Percentiles rank a stretch among this genome's conserved stretches.
phyloP scores from a whole-genome alignment of 1,140 invertebrate species.

The Helicoverpa zea region DNA sequence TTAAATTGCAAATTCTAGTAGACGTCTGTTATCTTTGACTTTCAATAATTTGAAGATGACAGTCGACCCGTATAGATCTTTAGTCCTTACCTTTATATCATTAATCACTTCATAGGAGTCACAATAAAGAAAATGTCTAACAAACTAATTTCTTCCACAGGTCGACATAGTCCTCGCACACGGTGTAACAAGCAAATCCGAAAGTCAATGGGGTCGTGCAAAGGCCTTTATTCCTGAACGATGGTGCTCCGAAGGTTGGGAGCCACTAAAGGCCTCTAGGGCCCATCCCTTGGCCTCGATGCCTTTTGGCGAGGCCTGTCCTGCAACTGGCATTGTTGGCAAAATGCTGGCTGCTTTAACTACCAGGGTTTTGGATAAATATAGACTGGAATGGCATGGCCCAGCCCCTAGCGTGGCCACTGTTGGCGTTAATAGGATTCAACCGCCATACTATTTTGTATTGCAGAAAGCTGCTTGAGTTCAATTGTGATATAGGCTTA shows the following conservation, averaged over 20 bases:
- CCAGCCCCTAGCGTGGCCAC: slow-evolving; percentile 66
- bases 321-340: slow-evolving; percentile 65
- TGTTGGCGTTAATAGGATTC: slow-evolving; percentile 73
- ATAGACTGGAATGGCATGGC: slow-evolving; percentile 81
- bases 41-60: too few relatives aligned
- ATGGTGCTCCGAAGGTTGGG: slow-evolving; percentile 74
- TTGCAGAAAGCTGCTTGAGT: slow-evolving; percentile 74
- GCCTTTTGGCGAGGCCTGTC: slow-evolving; percentile 76
- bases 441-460: slow-evolving; percentile 78
- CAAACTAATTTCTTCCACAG: slow-evolving; percentile 56
- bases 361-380: slow-evolving; percentile 69
- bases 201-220: slow-evolving; percentile 74
- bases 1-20: too few relatives aligned
- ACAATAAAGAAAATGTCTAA: background rate
- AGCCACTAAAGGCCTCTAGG: slow-evolving; percentile 68
- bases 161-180: slow-evolving; percentile 82
- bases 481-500: slow-evolving; percentile 41
- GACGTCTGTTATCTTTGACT: too few relatives aligned
- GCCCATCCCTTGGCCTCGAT: slow-evolving; percentile 72
- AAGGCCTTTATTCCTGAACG: slow-evolving; percentile 79
- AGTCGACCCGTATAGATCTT: too few relatives aligned
- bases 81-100: too few relatives aligned
- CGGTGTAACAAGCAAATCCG: slow-evolving; percentile 74
- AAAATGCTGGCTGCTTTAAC: slow-evolving; percentile 68
- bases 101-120: background rate